These are phyloP conservation scores for Parazoanthus darwini DNA, from an alignment of 92 coral and sea anemone species.

Conservation along the genomic window DNA sequence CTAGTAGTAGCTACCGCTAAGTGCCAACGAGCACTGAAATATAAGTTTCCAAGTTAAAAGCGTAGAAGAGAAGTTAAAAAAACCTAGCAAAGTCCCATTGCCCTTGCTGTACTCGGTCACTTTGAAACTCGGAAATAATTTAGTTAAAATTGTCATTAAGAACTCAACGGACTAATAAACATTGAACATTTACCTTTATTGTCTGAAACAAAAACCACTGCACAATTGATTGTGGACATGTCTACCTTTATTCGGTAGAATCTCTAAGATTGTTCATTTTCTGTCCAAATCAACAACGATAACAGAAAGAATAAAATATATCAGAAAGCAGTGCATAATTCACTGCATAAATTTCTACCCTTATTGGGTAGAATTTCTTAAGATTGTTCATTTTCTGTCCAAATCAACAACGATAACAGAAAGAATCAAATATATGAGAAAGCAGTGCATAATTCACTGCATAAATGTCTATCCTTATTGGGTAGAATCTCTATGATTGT, in stretches of 20 bases:
- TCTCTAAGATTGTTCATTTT: neutral
- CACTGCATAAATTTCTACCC: neutral
- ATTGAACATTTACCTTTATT: constrained; percentile 23
- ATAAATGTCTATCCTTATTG: neutral
- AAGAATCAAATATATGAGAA: neutral
- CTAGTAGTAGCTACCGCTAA: neutral
- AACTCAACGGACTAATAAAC: neutral
- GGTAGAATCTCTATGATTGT: neutral
- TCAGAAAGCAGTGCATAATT: constrained; percentile 24
- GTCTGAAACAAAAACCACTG: constrained; percentile 14
- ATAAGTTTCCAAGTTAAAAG: constrained; percentile 25
- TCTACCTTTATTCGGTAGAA: constrained; percentile 20
- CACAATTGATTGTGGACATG: constrained; percentile 24
- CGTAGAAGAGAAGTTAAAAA: constrained; percentile 24
- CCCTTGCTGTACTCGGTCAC: constrained; percentile 28
- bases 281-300: no score
- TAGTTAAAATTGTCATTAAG: neutral
- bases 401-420: neutral
- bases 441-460: constrained; percentile 15
- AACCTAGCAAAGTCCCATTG: constrained; percentile 21
- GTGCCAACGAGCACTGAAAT: constrained; percentile 15
- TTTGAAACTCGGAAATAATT: constrained; percentile 16
- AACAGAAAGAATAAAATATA: neutral
- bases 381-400: neutral
- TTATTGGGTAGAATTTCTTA: neutral